These are phyloP conservation scores for Procambarus clarkii DNA, from an alignment of 1,140 invertebrate species.

Conservation along the genomic window DNA sequence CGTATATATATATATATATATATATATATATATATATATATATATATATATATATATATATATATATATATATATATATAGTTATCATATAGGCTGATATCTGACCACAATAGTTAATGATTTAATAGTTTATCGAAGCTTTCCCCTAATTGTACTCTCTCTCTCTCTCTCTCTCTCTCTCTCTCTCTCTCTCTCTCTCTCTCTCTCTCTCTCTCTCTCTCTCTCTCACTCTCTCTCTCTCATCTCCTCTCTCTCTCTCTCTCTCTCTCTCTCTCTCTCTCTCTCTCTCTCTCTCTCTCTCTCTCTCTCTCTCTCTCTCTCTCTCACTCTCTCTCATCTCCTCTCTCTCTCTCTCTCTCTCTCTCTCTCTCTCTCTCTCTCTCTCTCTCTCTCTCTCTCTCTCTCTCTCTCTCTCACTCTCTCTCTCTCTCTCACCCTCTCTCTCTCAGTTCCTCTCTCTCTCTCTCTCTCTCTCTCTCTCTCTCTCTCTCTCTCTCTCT, in stretches of 20 bases:
- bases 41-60: no score
- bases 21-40: no score
- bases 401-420: neutral
- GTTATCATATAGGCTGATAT: no score
- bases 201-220: neutral
- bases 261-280: neutral
- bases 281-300: neutral
- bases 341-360: neutral
- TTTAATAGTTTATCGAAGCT: no score
- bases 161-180: neutral
- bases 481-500: constrained; percentile 30
- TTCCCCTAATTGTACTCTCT: neutral
- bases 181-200: neutral
- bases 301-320: neutral
- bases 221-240: neutral
- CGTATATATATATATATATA: no score
- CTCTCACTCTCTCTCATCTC: no score
- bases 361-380: neutral
- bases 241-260: neutral
- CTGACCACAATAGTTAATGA: no score
- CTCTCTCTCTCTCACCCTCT: neutral
- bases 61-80: no score
- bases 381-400: neutral
- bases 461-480: constrained; percentile 20
- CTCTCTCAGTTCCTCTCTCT: neutral